These are phyloP conservation scores for Pachliopta kotzebuea DNA, from an alignment of 2,888 invertebrate genomes.

Conservation along the genomic window DNA sequence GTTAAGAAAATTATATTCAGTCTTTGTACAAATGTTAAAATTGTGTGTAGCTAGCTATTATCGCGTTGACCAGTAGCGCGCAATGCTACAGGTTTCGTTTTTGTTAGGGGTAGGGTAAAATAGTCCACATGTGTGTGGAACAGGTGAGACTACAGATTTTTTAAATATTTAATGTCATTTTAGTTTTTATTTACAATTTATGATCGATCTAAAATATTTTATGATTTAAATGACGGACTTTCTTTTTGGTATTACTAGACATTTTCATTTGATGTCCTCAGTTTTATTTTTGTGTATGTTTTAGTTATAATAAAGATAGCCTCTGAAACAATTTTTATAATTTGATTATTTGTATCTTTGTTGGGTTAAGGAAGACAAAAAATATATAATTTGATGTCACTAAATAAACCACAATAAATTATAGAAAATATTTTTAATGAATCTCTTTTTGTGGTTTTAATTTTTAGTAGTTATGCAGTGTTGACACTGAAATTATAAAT, in stretches of 20 bases:
- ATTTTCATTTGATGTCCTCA: constrained; percentile 30
- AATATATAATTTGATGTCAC: neutral
- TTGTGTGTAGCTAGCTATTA: constrained; percentile 75
- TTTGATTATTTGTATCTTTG: neutral
- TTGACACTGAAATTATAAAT: constrained; percentile 17
- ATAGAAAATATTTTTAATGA: constrained; percentile 5
- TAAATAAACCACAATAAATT: neutral
- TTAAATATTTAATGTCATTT: constrained; percentile 68
- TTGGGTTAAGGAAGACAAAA: neutral
- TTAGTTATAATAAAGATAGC: neutral
- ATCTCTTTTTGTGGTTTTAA: constrained; percentile 26
- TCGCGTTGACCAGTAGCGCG: constrained; percentile 81
- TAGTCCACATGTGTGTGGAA: constrained; percentile 72
- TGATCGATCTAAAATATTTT: constrained; percentile 1
- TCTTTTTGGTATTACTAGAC: constrained; percentile 33
- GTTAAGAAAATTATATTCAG: constrained; percentile 67
- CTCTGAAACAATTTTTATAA: neutral
- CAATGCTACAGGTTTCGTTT: constrained; percentile 80
- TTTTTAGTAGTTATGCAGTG: constrained; percentile 22
- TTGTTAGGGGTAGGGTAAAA: constrained; percentile 75
- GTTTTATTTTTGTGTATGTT: neutral
- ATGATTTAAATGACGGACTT: constrained; percentile 6
- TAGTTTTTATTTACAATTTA: constrained; percentile 46
- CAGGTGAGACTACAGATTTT: constrained; percentile 80
- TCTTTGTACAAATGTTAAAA: constrained; percentile 68